phyloP scores from a whole-genome alignment of 2,888 invertebrate species.

The Parapristionchus giblindavisi region DNA sequence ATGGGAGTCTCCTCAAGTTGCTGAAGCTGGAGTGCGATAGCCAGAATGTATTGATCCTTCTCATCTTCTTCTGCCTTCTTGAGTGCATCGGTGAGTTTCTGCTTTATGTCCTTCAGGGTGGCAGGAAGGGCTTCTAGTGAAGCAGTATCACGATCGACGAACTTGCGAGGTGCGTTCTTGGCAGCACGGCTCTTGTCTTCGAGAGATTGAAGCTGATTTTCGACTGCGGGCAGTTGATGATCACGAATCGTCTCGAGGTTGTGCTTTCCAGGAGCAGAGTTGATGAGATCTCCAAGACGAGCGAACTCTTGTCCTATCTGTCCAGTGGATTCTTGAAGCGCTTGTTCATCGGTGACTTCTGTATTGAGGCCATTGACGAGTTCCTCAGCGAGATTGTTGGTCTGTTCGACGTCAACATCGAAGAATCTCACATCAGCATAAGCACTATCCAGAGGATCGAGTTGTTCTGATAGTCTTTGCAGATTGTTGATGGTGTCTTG shows the following conservation, averaged over 20 bases:
- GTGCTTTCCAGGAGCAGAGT: slow-evolving; percentile 23
- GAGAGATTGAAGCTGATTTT: slow-evolving; percentile 15
- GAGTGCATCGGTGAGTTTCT: slow-evolving; percentile 24
- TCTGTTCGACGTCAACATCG: slow-evolving; percentile 59
- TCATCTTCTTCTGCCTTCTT: slow-evolving; percentile 29
- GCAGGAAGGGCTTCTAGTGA: neutral
- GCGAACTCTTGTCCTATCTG: slow-evolving; percentile 50
- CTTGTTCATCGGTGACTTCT: slow-evolving; percentile 50
- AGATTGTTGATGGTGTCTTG: slow-evolving; percentile 46
- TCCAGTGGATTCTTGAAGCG: slow-evolving; percentile 49
- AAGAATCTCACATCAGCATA: slow-evolving; percentile 60
- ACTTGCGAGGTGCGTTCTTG: slow-evolving; percentile 31
- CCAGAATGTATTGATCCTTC: slow-evolving; percentile 36
- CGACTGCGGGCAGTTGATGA: slow-evolving; percentile 27
- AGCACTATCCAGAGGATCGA: slow-evolving; percentile 53
- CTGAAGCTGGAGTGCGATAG: slow-evolving; percentile 25
- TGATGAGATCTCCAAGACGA: slow-evolving; percentile 35
- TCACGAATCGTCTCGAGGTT: slow-evolving; percentile 29
- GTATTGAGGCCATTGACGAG: slow-evolving; percentile 44
- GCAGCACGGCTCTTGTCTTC: slow-evolving; percentile 29
- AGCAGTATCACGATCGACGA: slow-evolving; percentile 20
- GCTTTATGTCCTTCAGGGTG: slow-evolving; percentile 4
- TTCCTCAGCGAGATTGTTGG: slow-evolving; percentile 54
- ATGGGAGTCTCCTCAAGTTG: slow-evolving; percentile 26
- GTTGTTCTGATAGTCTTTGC: slow-evolving; percentile 43